Evolutionary conservation across 2,797 vertebrate species (phyloP).

Genomic region (Acridotheres tristis): DNA sequence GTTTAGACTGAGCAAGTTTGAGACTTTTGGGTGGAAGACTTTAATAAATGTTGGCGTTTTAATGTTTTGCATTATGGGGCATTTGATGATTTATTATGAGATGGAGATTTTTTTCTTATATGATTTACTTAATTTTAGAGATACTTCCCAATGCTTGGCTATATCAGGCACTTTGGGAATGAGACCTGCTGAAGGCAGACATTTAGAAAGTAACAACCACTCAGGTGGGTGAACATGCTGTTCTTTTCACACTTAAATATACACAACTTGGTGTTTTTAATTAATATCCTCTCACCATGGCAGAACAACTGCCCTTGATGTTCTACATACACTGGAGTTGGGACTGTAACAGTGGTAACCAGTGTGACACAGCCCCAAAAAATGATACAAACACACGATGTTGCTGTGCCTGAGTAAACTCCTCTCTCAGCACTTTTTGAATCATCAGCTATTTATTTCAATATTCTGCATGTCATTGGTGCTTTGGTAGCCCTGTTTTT

Average conservation of each 20-base stretch:
- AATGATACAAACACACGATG: neutral
- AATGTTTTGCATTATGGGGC: neutral
- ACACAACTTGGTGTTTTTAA: neutral
- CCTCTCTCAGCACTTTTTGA: neutral
- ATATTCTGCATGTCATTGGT: conserved; percentile 30
- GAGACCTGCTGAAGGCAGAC: neutral
- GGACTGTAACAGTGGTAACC: neutral
- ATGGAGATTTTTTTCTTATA: neutral
- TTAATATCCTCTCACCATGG: neutral
- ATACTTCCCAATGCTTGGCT: neutral
- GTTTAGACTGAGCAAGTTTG: neutral
- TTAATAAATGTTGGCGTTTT: neutral
- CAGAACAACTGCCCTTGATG: neutral
- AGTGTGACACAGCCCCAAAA: neutral
- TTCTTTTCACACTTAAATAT: neutral
- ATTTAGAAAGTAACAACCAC: neutral
- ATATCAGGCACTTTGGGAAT: neutral
- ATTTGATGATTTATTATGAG: too few species aligned
- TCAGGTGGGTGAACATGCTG: neutral
- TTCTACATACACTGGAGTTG: neutral
- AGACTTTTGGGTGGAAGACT: neutral
- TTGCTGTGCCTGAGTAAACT: neutral
- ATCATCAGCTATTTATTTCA: conserved; percentile 58
- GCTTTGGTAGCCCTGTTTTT: conserved; percentile 31
- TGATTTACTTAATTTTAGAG: neutral